Percentiles rank a stretch among this genome's conserved stretches.
Conservation (phyloP, 1,140 invertebrate genomes). For the Drosophila cardini region DNA sequence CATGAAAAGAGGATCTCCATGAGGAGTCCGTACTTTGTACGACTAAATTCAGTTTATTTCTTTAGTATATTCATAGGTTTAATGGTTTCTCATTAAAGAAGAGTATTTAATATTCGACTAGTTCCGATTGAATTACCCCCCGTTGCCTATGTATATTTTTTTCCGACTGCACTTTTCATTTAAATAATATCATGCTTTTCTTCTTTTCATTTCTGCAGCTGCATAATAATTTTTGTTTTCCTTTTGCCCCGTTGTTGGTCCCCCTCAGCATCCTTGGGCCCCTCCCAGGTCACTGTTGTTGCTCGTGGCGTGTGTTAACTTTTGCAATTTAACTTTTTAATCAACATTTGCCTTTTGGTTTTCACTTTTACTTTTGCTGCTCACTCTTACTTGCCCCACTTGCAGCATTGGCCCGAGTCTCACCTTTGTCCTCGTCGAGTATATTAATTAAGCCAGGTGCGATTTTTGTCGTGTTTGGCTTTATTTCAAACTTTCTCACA, state of each 20-base stretch:
- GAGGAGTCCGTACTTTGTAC: no score
- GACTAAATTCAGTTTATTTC: no score
- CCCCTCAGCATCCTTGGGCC: background rate
- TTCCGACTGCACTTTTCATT: conserved; percentile 62
- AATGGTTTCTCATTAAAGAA: background rate
- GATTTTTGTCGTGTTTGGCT: conserved; percentile 58
- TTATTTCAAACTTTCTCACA: conserved; percentile 58
- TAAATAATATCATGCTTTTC: conserved; percentile 69
- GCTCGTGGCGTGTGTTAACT: conserved; percentile 63
- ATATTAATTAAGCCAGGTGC: conserved; percentile 71
- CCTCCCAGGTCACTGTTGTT: conserved; percentile 15
- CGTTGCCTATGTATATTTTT: conserved; percentile 30
- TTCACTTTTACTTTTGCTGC: conserved; percentile 70
- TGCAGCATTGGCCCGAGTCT: conserved; percentile 1
- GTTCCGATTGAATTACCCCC: background rate
- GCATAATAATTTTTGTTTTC: conserved; percentile 63
- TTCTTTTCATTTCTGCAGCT: conserved; percentile 64
- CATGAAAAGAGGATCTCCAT: no score
- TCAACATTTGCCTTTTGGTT: conserved; percentile 78
- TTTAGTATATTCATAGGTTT: background rate
- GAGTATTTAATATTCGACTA: background rate
- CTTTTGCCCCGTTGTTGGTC: conserved; percentile 21
- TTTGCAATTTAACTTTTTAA: conserved; percentile 81
- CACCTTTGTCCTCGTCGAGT: conserved; percentile 26
- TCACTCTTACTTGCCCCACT: conserved; percentile 20